phyloP scores from a whole-genome alignment of 1,140 invertebrate species.

The Atta colombica region DNA sequence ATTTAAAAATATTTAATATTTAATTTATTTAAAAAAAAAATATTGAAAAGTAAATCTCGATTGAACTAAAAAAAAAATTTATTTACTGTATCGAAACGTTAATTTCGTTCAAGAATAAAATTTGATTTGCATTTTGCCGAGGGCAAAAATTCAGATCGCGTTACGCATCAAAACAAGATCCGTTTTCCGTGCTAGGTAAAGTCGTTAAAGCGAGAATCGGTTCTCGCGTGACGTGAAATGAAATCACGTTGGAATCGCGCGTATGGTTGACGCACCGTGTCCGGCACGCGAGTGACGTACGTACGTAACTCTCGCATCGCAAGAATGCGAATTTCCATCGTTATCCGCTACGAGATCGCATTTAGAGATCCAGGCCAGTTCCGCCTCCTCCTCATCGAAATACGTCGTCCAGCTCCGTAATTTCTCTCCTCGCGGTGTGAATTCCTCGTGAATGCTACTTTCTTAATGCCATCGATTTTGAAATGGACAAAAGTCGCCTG shows the following conservation, averaged over 20 bases:
- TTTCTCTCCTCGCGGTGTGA: slow-evolving; percentile 43
- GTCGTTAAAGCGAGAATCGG: slow-evolving; percentile 12
- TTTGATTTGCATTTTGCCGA: not conserved
- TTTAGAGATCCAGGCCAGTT: slow-evolving; percentile 63
- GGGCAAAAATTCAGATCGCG: not conserved
- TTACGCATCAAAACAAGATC: not conserved
- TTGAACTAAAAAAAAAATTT: not conserved
- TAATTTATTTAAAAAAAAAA: too few species aligned
- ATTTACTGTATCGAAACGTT: not conserved
- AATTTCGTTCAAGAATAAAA: not conserved
- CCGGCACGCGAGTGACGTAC: slow-evolving; percentile 53
- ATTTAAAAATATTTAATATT: not conserved
- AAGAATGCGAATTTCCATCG: slow-evolving; percentile 59
- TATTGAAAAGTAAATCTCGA: not conserved
- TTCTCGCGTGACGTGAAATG: slow-evolving; percentile 48
- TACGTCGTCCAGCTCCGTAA: slow-evolving; percentile 43
- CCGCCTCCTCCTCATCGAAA: slow-evolving; percentile 56
- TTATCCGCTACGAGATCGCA: slow-evolving; percentile 49
- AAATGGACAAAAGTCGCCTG: not conserved
- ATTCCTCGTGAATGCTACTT: slow-evolving; percentile 38
- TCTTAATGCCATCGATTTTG: slow-evolving; percentile 4
- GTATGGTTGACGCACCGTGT: slow-evolving; percentile 50
- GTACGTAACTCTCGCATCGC: slow-evolving; percentile 32
- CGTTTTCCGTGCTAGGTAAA: not conserved
- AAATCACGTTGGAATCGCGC: slow-evolving; percentile 44